Base-by-base conservation (phyloP, 2,797 vertebrate species). In the Myotis pilosus region DNA sequence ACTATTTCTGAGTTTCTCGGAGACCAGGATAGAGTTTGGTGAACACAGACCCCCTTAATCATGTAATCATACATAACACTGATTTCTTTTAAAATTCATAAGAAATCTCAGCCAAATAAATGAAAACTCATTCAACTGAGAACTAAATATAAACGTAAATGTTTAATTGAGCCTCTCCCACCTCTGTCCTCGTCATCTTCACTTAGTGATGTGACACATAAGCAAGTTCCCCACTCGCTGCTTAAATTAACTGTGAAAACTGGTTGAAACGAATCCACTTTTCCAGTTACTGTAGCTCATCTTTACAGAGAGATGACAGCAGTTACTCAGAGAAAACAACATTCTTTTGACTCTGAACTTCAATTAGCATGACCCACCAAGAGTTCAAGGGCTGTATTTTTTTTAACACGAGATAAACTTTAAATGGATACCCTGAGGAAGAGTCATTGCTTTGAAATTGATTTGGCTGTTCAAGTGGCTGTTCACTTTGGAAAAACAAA, bases 381-480 rank as follows among this genome's bases (percentile, higher is more conserved):
- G 69, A 82, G 53, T 92, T 89, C 86, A 95, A 95, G 66, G 36
- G 87, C 16, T 79, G 16, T 15, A 22, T 64, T 22, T 69, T 33
- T 44, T 44, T 44, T 44, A 44, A 44, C 60, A 90, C 71, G 10
- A 33, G 36, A 84, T 94, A 66, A 76, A 90, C 57, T 95, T 87
- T 86, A 76, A 90, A 92, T 78, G 51, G 47, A 53, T 66, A 74
- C 62, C 64, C 12, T 3, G 25, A 89, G 75, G 84, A 95, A 83
- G 41, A 89, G 41, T 76, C 94, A 92, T 88, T 93, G 81, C 85
- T 92, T 74, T 74, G 33, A 71, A 94, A 96, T 95, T 80, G 66
- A 92, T 89, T 95, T 64, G 86, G 53, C 72, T 28, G 8, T 64
- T 95, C 69, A 76, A 96, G 84, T 90, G 93, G 47, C 57, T 76